Evolutionary conservation across 2,113 vertebrate species (phyloP), one percentile per base, ranked within the genome.

Genomic region (Apodemus sylvaticus): DNA sequence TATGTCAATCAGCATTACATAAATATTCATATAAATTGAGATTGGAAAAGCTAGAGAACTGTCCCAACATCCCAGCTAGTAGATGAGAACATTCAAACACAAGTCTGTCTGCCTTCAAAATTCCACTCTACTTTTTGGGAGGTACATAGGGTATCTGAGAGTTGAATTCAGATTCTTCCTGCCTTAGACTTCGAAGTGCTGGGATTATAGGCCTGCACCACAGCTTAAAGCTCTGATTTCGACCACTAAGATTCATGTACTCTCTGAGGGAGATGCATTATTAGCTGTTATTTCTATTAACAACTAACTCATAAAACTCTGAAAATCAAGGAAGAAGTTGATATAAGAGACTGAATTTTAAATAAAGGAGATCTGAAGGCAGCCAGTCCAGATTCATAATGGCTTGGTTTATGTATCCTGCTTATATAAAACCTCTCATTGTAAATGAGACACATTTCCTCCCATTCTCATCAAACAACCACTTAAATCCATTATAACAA

Each of bases 231-330:
- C 64, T 90, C 31, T 86, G n/a, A 45, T 76, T 96, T 90, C 53
- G 48, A 60, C 10, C 4, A 95, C n/a, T 68, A 14, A 55, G 53
- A 45, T 74, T 71, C 83, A 87, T 51, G 91, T 89, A 68, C 86
- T 89, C 26, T 55, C 78, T 51, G 51, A 78, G 76, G 48, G 88
- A 17, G 87, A 92, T 77, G 19, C 6, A 74, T 68, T 42, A 86
- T 83, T 90, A 92, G 82, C 3, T 78, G 45, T 89, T 82, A 96
- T 29, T 76, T 96, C 58, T 93, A 90, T 74, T 73, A 82, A 85
- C 26, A n/a, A 85, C 51, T 71, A 76, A 66, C 58, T 11, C 66
- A 5, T 55, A 85, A 94, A 31, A 88, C 12, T 91, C 11, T 17
- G 34, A 93, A 85, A 94, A 86, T 86, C 81, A 89, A 89, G 58